Evolutionary conservation across 1,140 invertebrate genomes (phyloP).

Genomic region (Goniozus legneri): DNA sequence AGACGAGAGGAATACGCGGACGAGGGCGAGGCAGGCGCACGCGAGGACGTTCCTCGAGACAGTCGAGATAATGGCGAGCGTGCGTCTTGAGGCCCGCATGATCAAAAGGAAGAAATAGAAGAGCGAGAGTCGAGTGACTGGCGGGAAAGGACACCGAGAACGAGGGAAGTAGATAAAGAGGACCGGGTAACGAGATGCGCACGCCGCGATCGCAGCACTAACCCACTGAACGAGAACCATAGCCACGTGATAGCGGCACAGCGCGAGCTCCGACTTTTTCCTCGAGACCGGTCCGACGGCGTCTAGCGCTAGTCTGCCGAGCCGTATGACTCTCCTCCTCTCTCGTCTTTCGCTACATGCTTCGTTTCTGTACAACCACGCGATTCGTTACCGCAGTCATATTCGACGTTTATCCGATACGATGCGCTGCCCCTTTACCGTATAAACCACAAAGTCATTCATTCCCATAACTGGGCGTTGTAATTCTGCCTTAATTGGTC

Average conservation of each 20-base stretch:
- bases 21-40: too few species aligned
- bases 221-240: conserved; percentile 25
- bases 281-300: conserved; percentile 27
- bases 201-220: conserved; percentile 22
- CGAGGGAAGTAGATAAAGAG: neutral
- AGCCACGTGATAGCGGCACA: conserved; percentile 12
- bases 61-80: neutral
- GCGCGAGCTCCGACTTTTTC: conserved; percentile 28
- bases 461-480: too few species aligned
- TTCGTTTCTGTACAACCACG: too few species aligned
- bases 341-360: neutral
- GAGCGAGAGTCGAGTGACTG: neutral
- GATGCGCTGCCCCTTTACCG: too few species aligned
- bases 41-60: neutral
- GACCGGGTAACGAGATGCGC: neutral
- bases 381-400: too few species aligned
- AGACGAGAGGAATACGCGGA: too few species aligned
- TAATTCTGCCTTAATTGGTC: too few species aligned
- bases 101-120: conserved; percentile 23
- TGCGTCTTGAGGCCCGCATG: conserved; percentile 21
- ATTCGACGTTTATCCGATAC: too few species aligned
- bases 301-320: conserved; percentile 31
- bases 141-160: neutral
- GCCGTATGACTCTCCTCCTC: neutral
- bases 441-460: too few species aligned